Base-by-base conservation (phyloP, 92 coral and sea anemone genomes). In the Epizoanthus fatuus region DNA sequence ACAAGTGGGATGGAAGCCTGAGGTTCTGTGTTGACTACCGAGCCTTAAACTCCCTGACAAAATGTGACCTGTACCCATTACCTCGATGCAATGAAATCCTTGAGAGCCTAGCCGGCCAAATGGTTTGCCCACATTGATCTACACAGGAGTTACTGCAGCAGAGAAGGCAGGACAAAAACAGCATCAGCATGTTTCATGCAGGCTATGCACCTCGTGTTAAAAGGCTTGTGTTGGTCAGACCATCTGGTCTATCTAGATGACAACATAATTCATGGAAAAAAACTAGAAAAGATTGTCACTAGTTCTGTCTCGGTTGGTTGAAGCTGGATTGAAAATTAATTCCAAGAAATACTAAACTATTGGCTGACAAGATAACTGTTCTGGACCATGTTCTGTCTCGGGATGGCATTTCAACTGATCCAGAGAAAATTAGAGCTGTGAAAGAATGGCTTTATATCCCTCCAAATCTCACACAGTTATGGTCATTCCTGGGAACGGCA, bases 21-120 rank as follows among this genome's bases (percentile, higher is more conserved):
- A 49, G 63, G 13, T 86, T 90, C 20, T 90, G 87, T 74, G 69
- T 73, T 7, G 93, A 90, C 73, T 90, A 80, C 68, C 72, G 84
- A 1, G 59, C 85, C 19, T 72, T 90, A 19, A 79, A 90, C 51
- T 79, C 45, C 7, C 20, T 62, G 42, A 80, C 86, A 47, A 90
- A 32, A 71, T 40, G 74, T 4, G 90, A 85, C 63, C 56, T 79
- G 19, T 73, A 69, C 12, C 93, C 83, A 5, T 42, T 72, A 57
- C 70, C 93, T 10, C 84, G 72, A 15, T 62, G 89, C 25, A 86
- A 85, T 14, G 83, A 90, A 14, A 80, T 85, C 42, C 58, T 89
- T 4, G 86, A 89, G 38, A 73, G 83, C 42, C 72, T 84, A 32
- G 49, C 92, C 6, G 86, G 75, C 89, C 25, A 47, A 74, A 56